Conservation (phyloP, 2,113 vertebrate genomes). For the Apistogramma diplotaenia region DNA sequence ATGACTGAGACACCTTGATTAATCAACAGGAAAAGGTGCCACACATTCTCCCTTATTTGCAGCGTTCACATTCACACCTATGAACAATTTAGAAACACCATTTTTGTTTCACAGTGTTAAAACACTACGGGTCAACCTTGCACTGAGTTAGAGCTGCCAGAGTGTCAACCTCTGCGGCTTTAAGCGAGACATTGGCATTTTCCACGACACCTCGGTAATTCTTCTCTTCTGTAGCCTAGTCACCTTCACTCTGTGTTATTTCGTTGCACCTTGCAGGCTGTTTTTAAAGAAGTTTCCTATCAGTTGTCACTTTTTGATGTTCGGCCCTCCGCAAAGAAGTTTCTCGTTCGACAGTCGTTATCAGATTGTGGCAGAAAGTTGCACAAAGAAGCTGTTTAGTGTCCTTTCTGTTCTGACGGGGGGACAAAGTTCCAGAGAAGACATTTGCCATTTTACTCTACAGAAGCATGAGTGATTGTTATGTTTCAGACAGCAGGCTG, state of each 20-base stretch:
- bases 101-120: neutral
- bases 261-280: neutral
- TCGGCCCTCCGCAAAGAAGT: neutral
- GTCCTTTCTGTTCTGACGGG: neutral
- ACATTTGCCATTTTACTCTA: neutral
- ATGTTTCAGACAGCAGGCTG: neutral
- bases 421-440: neutral
- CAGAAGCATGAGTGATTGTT: no score
- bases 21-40: conserved; percentile 7
- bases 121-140: neutral
- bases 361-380: neutral
- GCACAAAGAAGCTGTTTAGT: neutral
- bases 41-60: neutral
- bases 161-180: conserved; percentile 6
- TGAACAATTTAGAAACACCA: no score
- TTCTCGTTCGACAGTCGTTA: neutral
- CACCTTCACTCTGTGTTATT: conserved; percentile 6
- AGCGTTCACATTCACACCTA: no score
- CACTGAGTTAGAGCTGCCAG: neutral
- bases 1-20: conserved; percentile 12
- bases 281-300: neutral
- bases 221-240: neutral
- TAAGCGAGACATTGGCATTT: conserved; percentile 2
- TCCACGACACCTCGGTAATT: conserved; percentile 14
- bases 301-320: neutral